Evolutionary conservation across 2,113 vertebrate genomes (phyloP), one percentile per base, ranked within the genome.

Genomic region (Rhea pennata): DNA sequence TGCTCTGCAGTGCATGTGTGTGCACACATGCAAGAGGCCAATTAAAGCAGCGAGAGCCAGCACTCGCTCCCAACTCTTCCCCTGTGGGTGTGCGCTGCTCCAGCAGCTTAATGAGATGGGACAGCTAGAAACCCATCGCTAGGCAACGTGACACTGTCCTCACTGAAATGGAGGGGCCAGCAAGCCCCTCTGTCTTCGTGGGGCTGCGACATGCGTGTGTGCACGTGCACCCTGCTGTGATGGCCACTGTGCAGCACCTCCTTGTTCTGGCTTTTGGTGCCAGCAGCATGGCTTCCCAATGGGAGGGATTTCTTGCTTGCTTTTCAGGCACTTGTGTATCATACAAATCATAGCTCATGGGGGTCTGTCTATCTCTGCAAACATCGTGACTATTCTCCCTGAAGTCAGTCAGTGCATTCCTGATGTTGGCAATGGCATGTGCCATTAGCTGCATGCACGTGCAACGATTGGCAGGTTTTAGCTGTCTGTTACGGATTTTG

Each of bases 371-470:
- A 0, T 10, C 24, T 36, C 73, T 5, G 51, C 4, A 61, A 46
- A 23, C 39, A 7, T 31, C 1, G 31, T 0, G n/a, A 84, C 51
- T 24, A 1, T 39, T 58, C 21, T 7, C 73, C 69, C 88, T n/a
- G 39, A 21, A 26, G 19, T 50, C 50, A 54, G 8, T 40, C 8
- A 12, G 17, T 0, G 5, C 72, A 36, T 51, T n/a, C 54, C 36
- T 14, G 46, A 6, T 20, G 72, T 10, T 24, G 19, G 14, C 42
- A 21, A 0, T n/a, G 4, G 22, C 66, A 12, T 27, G 22, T 24
- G 2, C 48, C 12, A 0, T 1, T 70, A 54, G 73, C 69, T 39
- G 8, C 21, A 14, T 0, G 1, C 40, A 7, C 3, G 8, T 29
- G 11, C 33, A 24, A 31, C 39, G 3, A 44, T 0, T 1, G 40